Evolutionary conservation across 2,113 vertebrate genomes (phyloP).

Genomic region (Theristicus caerulescens): DNA sequence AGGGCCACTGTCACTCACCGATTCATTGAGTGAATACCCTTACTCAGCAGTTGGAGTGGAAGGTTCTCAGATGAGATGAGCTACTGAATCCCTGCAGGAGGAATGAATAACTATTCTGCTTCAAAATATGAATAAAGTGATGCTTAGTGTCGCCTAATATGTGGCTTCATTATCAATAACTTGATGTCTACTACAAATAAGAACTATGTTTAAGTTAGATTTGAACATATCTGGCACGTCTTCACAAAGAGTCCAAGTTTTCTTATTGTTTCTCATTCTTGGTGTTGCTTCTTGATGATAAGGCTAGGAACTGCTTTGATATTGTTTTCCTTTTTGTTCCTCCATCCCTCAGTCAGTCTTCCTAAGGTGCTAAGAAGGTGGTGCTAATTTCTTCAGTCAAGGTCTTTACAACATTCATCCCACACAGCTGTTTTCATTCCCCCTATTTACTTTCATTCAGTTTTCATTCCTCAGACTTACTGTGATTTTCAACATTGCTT

Average conservation of each 20-base stretch:
- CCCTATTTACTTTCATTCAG: neutral
- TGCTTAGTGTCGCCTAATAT: neutral
- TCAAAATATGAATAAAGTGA: neutral
- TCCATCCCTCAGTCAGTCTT: neutral
- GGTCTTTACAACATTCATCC: neutral
- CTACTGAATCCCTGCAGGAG: neutral
- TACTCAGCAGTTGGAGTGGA: neutral
- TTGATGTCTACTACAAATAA: neutral
- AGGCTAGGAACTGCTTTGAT: neutral
- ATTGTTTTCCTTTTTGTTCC: neutral
- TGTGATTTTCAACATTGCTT: neutral
- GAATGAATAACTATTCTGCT: neutral
- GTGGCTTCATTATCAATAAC: neutral
- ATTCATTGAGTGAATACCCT: neutral
- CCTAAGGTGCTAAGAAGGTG: neutral
- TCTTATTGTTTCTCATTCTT: neutral
- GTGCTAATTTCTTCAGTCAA: neutral
- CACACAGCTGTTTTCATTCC: neutral
- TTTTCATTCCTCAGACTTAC: neutral
- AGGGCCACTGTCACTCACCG: neutral
- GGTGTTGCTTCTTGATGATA: neutral
- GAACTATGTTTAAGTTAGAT: neutral
- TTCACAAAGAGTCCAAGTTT: neutral
- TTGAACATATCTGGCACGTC: neutral
- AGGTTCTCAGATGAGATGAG: neutral